Percentiles rank a stretch among this genome's conserved stretches.
Evolutionary conservation across 2,113 vertebrate genomes (phyloP).

Genomic region (Rhinogobius similis): DNA sequence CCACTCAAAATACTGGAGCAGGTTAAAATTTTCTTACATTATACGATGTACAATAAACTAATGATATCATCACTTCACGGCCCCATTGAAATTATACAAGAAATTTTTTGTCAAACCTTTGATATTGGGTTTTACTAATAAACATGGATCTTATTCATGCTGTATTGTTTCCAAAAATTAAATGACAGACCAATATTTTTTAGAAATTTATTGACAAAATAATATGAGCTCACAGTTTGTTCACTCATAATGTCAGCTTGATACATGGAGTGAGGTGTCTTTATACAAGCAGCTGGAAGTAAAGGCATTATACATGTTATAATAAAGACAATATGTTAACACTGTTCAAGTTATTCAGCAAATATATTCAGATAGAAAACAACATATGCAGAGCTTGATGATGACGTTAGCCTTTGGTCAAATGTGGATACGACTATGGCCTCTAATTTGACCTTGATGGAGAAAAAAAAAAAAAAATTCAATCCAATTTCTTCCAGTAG

Average conservation of each 20-base stretch:
- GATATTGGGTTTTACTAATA: too few species aligned
- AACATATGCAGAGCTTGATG: neutral
- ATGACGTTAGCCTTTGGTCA: neutral
- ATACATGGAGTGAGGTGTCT: conserved; percentile 4
- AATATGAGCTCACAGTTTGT: conserved; percentile 25
- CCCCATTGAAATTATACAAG: neutral
- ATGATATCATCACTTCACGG: too few species aligned
- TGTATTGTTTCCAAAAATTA: neutral
- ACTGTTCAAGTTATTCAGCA: conserved; percentile 59
- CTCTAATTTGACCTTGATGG: neutral
- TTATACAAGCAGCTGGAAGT: conserved; percentile 24
- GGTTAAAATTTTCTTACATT: too few species aligned
- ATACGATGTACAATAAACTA: too few species aligned
- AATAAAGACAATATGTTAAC: conserved; percentile 38
- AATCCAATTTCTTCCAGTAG: too few species aligned
- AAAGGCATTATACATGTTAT: conserved; percentile 14
- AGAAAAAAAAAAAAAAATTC: too few species aligned
- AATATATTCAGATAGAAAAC: neutral
- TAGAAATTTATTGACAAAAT: conserved; percentile 51
- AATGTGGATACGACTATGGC: neutral
- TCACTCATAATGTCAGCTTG: conserved; percentile 25
- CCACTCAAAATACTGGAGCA: too few species aligned
- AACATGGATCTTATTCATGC: neutral
- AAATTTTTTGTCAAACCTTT: neutral
- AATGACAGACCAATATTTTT: conserved; percentile 13